Evolutionary conservation across 2,797 vertebrate species (phyloP), one percentile per base, ranked within the genome.

Genomic region (Oceanodroma leucorhoa): DNA sequence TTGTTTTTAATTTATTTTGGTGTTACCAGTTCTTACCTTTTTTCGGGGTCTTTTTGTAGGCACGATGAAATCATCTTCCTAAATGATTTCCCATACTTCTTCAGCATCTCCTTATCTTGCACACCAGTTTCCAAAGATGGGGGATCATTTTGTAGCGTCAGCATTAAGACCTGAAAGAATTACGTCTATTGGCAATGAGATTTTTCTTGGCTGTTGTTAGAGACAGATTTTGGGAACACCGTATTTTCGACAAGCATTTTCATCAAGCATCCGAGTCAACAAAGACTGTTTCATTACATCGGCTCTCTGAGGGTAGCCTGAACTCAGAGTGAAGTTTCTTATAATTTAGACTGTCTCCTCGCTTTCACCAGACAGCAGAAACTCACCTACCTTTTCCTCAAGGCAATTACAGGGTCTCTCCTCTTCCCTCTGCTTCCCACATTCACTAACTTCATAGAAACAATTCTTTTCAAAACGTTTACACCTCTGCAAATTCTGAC

Each of bases 21-120:
- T 40, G 26, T 38, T 61, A 79, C 10, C 10, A 18, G 17, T 38
- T 70, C 94, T 97, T 96, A 99, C 99, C 99, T 99, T 98, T 99
- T 99, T 86, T 99, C 99, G 2, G 99, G 99, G 94, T 99, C 99
- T 97, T 99, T 99, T 93, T 99, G 99, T 98, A 99, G 98, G 98
- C 99, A 99, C 61, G 98, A 97, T 8, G 99, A 99, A 97, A 99
- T 98, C 99, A 99, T 99, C 98, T 99, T 99, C 97, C 99, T 98
- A 97, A 99, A 99, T 11, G 99, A 99, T 76, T 99, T 99, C 92
- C 99, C 99, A 0, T 99, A 99, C 94, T 99, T 99, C 98, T 99
- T 99, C 89, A 99, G 98, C 98, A 99, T 99, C 96, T 99, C 99
- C 90, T 99, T 99, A 95, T 99, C 99, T 72, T 99, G 98, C 97